Evolutionary conservation across 2,113 vertebrate species (phyloP).

Genomic region (Halichoerus grypus): DNA sequence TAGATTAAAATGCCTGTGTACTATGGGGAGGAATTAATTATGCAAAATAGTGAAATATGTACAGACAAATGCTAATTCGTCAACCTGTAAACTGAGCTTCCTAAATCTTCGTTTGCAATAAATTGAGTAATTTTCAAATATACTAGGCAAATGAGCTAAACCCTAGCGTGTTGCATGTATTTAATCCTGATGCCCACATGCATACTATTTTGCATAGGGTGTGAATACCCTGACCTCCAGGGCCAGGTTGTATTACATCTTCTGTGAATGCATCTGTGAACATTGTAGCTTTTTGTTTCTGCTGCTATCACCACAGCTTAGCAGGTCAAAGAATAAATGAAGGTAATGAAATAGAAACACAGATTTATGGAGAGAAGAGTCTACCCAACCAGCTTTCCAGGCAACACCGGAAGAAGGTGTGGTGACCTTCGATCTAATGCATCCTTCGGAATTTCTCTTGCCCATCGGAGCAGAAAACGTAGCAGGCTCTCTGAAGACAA

Average conservation of each 20-base stretch:
- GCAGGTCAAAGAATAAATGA: not conserved
- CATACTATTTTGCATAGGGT: not conserved
- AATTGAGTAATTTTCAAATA: constrained; percentile 74
- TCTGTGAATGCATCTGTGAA: not conserved
- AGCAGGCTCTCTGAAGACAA: not conserved
- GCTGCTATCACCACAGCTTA: not conserved
- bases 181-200: not conserved
- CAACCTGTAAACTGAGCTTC: constrained; percentile 73
- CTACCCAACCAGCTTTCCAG: not conserved
- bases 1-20: constrained; percentile 56
- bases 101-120: constrained; percentile 72
- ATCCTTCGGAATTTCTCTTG: not conserved
- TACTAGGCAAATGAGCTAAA: constrained; percentile 70
- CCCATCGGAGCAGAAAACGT: not conserved
- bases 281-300: not conserved
- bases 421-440: not conserved
- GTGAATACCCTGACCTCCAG: not conserved
- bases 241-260: not conserved
- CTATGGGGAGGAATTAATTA: constrained; percentile 81
- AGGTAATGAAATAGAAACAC: not conserved
- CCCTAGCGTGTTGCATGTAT: not conserved
- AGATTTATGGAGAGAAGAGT: not conserved
- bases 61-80: constrained; percentile 71
- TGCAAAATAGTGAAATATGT: constrained; percentile 75
- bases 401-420: not conserved